Evolutionary conservation across 1,140 invertebrate genomes (phyloP), one percentile per base, ranked within the genome.

Genomic region (Phymastichus coffea): DNA sequence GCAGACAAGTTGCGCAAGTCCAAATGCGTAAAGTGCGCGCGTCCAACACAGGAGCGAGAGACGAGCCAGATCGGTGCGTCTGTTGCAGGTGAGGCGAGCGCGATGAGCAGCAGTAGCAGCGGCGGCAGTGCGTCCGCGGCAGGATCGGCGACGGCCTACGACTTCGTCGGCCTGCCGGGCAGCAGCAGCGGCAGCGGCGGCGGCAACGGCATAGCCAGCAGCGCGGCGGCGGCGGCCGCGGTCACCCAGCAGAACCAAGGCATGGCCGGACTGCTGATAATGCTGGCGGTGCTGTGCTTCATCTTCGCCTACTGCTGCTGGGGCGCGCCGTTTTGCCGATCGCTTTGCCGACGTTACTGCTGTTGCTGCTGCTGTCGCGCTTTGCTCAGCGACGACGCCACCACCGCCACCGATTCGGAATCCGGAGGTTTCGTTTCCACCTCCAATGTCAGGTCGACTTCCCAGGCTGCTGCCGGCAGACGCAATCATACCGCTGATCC

Each of bases 241-340:
- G 66, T 67, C 15, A 63, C 66, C 23, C 73, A 78, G 28, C 77
- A 76, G 22, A 37, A 23, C 35, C 81, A 83, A 66, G 82, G 83
- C 10, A 70, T 83, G 7, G 81, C 82, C 15, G 83, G 82, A 3
- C 69, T 84, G 3, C 68, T 84, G 37, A 82, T 84, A 12, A 85
- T 85, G 83, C 75, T 85, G 7, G 79, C 81, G 4, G 83, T 85
- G 7, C 70, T 85, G 10, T 78, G 78, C 54, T 84, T 85, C 63
- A 83, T 85, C 48, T 74, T 85, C 15, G 75, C 82, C 14, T 85
- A 85, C 60, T 85, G 83, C 66, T 85, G 83, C 64, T 85, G 83
- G 76, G 83, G 83, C 2, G 81, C 83, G 3, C 83, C 83, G 1
- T 83, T 82, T 52, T 82, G 82, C 33, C 69, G 82, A 25, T 70